Base-by-base conservation (phyloP, 1,140 invertebrate genomes). In the Aphaenogaster floridana region DNA sequence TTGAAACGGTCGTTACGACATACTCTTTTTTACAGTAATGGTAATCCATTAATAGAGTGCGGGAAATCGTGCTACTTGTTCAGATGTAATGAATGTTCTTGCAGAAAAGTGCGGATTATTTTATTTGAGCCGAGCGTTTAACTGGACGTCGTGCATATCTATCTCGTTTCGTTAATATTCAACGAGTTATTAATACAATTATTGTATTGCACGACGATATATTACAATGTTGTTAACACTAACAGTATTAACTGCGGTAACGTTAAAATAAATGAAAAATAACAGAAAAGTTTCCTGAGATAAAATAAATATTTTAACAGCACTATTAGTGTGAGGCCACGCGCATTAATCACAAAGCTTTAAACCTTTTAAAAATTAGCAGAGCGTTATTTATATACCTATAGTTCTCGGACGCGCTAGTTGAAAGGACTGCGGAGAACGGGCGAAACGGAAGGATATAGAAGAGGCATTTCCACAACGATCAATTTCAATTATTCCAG, bases 401-500 rank as follows among this genome's bases (percentile, higher is more conserved):
- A 61, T 48, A 83, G 39, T 83, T 83, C 52, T 83, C 79, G 79
- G 42, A n/a, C n/a, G 45, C 34, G 39, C 42, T 71, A 72, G 68
- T 83, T 83, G 61, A 83, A 72, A 74, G 54, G 17, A 17, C 17
- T 39, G 48, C 77, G 17, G 61, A 68, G 63, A 80, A 83, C 39
- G 52, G 17, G 36, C 28, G 28, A 83, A 74, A 83, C 42, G 54
- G 42, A 83, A 48, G 64, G 42, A 61, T 61, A 36, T 61, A 74
- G 28, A 83, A 83, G 76, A 72, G 80, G 52, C 54, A 90, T 91
- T 91, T 89, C 68, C 84, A 72, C 34, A 34, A 77, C 87, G 78
- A 91, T 91, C 87, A 77, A 81, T 91, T 91, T 91, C 90, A 91
- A 90, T 91, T 91, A 91, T 86, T 50, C 45, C 64, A 9, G 71